Percentiles rank a stretch among this genome's conserved stretches.
Evolutionary conservation across 2,113 vertebrate species (phyloP).

Genomic region (Anseranas semipalmata): DNA sequence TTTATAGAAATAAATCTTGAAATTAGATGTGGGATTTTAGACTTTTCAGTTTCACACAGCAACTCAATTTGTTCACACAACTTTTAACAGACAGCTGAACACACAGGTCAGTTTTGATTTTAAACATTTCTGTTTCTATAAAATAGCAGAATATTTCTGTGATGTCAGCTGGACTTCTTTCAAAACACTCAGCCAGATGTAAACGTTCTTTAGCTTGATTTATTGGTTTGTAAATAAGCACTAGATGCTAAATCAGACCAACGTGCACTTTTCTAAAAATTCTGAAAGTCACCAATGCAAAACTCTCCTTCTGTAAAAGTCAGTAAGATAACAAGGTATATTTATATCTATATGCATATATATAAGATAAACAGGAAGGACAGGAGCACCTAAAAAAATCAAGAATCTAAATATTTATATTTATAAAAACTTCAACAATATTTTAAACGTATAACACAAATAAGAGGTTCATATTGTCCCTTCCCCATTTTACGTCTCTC

Average conservation of each 20-base stretch:
- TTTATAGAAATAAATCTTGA: background rate
- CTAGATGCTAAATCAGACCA: background rate
- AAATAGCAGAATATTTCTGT: background rate
- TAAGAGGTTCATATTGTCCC: background rate
- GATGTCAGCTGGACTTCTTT: background rate
- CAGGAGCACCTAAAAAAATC: background rate
- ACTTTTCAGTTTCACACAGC: background rate
- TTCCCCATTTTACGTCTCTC: background rate
- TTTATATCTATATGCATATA: background rate
- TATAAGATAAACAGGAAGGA: background rate
- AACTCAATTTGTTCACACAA: too few relatives aligned
- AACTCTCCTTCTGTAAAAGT: background rate
- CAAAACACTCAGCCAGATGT: background rate
- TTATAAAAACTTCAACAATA: background rate
- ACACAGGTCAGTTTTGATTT: background rate
- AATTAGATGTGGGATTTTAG: background rate
- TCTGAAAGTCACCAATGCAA: background rate
- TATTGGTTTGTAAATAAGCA: background rate
- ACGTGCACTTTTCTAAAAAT: background rate
- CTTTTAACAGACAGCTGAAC: background rate
- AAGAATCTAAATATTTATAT: background rate
- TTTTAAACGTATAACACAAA: background rate
- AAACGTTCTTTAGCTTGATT: background rate
- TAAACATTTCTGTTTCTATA: background rate
- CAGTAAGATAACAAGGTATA: background rate